Conservation (phyloP, 2,888 invertebrate genomes). For the Lingula anatina region DNA sequence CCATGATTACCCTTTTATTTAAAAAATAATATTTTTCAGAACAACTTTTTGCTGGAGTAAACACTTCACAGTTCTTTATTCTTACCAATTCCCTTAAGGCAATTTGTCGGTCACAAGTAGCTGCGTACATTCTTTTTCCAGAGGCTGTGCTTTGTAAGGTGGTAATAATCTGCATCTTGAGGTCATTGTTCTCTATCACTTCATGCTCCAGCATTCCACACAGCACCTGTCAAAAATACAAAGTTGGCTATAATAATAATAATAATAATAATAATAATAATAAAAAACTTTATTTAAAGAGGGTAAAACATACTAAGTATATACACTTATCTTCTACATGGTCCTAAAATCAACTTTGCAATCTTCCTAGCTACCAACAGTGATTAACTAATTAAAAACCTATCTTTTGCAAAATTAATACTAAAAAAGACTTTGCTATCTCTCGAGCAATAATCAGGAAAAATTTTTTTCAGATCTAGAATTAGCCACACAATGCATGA, state of each 20-base stretch:
- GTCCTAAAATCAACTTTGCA: no score
- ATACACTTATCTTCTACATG: no score
- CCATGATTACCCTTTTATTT: no score
- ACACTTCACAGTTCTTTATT: constrained; percentile 4
- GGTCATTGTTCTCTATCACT: constrained; percentile 58
- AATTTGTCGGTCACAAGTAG: constrained; percentile 68
- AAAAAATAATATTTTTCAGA: no score
- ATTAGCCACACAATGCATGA: no score
- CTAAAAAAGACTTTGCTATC: no score
- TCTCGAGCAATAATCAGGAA: no score
- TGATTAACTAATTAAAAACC: no score
- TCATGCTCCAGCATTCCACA: constrained; percentile 76
- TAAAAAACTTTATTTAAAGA: background rate
- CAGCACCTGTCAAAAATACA: constrained; percentile 56
- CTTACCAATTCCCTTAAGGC: constrained; percentile 68
- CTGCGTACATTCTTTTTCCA: constrained; percentile 66
- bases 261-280: background rate
- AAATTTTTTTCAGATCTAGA: no score
- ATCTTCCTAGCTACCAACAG: no score
- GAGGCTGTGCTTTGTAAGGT: constrained; percentile 68
- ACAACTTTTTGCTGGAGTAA: background rate
- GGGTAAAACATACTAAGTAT: no score
- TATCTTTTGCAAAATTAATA: no score
- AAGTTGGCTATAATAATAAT: background rate
- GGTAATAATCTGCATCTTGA: constrained; percentile 65